phyloP scores from a whole-genome alignment of 2,888 invertebrate species.

The Lithophane leautieri region DNA sequence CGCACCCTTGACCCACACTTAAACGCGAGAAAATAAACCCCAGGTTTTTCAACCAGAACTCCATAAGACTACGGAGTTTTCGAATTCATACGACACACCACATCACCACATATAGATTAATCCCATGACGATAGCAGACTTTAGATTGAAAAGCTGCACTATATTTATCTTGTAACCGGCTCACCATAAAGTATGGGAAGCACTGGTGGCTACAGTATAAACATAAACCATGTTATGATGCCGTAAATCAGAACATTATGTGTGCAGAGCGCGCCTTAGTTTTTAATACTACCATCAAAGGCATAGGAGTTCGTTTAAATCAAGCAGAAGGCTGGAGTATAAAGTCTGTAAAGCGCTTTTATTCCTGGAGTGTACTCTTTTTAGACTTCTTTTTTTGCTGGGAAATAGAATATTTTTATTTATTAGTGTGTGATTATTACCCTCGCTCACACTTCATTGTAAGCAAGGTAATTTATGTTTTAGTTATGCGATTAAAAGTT shows the following conservation, averaged over 20 bases:
- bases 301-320: conserved; percentile 50
- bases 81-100: background rate
- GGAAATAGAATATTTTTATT: background rate
- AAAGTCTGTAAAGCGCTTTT: conserved; percentile 33
- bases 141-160: conserved; percentile 37
- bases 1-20: conserved; percentile 22
- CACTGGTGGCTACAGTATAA: conserved; percentile 40
- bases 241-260: conserved; percentile 57
- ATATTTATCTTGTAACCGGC: conserved; percentile 40
- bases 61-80: background rate
- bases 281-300: conserved; percentile 61
- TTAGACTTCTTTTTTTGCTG: background rate
- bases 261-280: conserved; percentile 50
- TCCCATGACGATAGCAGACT: background rate
- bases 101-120: background rate
- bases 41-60: background rate
- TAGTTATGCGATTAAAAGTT: too few relatives aligned
- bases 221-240: conserved; percentile 58
- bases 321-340: conserved; percentile 46
- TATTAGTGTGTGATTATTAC: background rate
- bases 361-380: conserved; percentile 27
- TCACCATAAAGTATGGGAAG: conserved; percentile 41
- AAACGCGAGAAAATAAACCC: conserved; percentile 3
- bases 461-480: background rate
- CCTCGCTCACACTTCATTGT: background rate